These are phyloP conservation scores for Odontocerum albicorne DNA, from an alignment of 2,888 invertebrate genomes.

Conservation along the genomic window DNA sequence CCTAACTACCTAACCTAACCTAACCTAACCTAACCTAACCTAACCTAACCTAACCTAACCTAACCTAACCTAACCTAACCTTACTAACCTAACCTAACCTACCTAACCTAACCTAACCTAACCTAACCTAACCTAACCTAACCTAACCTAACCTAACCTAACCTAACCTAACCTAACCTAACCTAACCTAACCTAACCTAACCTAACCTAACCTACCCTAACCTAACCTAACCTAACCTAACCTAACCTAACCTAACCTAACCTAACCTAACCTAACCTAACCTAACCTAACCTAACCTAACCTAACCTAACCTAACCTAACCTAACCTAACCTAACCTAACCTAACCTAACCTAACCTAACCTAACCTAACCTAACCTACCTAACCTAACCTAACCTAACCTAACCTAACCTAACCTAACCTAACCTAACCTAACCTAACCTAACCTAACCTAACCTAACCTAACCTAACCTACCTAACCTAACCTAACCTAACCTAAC, in stretches of 20 bases:
- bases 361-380: slow-evolving; percentile 18
- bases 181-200: not conserved
- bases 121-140: not conserved
- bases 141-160: not conserved
- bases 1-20: slow-evolving; percentile 12
- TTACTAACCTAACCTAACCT: not conserved
- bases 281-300: slow-evolving; percentile 27
- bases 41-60: slow-evolving; percentile 11
- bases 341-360: slow-evolving; percentile 31
- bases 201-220: not conserved
- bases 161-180: not conserved
- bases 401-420: slow-evolving; percentile 6
- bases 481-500: slow-evolving; percentile 1
- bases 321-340: slow-evolving; percentile 36
- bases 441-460: not conserved
- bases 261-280: slow-evolving; percentile 35
- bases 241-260: slow-evolving; percentile 35
- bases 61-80: not conserved
- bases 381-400: slow-evolving; percentile 7
- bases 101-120: not conserved
- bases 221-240: slow-evolving; percentile 33
- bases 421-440: not conserved
- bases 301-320: slow-evolving; percentile 37
- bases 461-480: slow-evolving; percentile 1
- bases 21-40: slow-evolving; percentile 12